phyloP scores from a whole-genome alignment of 1,140 invertebrate species.

The Lordiphosa collinella region DNA sequence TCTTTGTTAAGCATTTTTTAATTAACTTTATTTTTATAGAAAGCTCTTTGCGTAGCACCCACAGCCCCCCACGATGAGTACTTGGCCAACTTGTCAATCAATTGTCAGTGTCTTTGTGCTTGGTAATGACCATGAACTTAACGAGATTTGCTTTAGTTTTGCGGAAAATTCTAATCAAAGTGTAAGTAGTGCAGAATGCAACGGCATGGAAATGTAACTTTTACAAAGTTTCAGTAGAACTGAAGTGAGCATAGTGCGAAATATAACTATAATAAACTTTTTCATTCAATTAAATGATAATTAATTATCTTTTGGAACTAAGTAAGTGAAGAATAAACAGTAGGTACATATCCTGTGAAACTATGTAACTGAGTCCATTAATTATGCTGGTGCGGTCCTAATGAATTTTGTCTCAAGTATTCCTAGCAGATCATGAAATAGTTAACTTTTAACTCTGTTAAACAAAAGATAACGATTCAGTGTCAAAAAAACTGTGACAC shows the following conservation, averaged over 20 bases:
- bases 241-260: neutral
- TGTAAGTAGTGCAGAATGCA: slow-evolving; percentile 1
- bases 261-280: neutral
- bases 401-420: too few species aligned
- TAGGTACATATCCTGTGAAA: too few species aligned
- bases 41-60: slow-evolving; percentile 21
- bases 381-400: too few species aligned
- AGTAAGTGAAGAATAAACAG: too few species aligned
- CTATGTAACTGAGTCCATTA: too few species aligned
- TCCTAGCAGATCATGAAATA: too few species aligned
- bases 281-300: neutral
- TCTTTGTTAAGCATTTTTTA: slow-evolving; percentile 46
- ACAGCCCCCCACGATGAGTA: slow-evolving; percentile 1
- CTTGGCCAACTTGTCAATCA: slow-evolving; percentile 70
- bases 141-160: slow-evolving; percentile 19
- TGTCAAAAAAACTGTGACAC: too few species aligned
- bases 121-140: slow-evolving; percentile 54
- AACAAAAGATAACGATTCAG: too few species aligned
- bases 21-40: slow-evolving; percentile 68
- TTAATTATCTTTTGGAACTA: neutral
- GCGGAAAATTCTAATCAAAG: neutral
- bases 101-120: slow-evolving; percentile 50
- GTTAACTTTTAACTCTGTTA: too few species aligned
- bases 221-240: neutral
- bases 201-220: neutral